Evolutionary conservation across 1,140 invertebrate genomes (phyloP).

Genomic region (Xylocopa sonorina): DNA sequence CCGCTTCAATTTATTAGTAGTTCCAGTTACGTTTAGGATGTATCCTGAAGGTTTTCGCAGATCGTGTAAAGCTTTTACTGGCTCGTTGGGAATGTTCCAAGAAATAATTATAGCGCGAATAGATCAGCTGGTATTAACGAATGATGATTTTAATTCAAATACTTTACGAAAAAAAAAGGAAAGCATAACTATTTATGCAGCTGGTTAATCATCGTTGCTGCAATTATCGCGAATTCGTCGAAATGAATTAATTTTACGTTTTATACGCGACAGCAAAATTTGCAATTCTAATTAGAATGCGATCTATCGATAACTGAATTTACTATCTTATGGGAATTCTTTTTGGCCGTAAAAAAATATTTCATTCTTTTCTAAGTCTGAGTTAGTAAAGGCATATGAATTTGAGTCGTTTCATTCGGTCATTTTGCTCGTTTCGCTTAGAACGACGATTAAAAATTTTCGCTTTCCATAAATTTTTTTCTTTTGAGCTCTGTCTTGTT

Average conservation of each 20-base stretch:
- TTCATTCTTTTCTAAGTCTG: background rate
- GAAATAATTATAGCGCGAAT: slow-evolving; percentile 25
- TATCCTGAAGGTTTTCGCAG: slow-evolving; percentile 38
- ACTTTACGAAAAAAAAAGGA: background rate
- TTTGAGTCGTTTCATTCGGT: too few species aligned
- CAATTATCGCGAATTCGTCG: background rate
- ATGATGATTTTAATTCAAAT: background rate
- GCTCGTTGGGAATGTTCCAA: slow-evolving; percentile 33
- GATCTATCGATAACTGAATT: background rate
- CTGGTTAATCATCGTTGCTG: background rate
- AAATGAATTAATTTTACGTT: background rate
- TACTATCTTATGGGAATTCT: background rate
- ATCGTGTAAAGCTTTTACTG: slow-evolving; percentile 28
- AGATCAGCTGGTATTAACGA: background rate
- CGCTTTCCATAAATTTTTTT: background rate
- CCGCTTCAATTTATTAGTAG: slow-evolving; percentile 40
- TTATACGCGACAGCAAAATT: background rate
- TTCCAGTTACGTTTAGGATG: slow-evolving; percentile 19
- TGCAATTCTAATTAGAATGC: background rate
- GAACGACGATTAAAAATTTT: background rate
- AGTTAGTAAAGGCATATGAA: background rate
- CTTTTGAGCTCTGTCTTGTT: background rate
- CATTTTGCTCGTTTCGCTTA: background rate
- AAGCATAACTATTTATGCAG: background rate
- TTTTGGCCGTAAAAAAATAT: too few species aligned